Evolutionary conservation across 2,113 vertebrate genomes (phyloP).

Genomic region (Equus przewalskii): DNA sequence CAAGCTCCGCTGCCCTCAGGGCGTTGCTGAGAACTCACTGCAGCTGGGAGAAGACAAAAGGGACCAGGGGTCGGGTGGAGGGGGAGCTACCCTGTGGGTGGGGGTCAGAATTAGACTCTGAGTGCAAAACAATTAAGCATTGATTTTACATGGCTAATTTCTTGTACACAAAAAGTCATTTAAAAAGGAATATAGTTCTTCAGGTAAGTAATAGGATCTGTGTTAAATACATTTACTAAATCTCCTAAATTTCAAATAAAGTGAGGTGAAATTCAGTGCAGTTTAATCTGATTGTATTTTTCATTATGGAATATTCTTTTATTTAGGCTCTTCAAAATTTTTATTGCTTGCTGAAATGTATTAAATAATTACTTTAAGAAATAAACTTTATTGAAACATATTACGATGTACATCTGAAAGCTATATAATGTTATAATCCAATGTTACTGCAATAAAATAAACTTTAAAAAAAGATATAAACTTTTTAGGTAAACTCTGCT

Average conservation of each 20-base stretch:
- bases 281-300: background rate
- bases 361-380: background rate
- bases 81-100: background rate
- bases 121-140: background rate
- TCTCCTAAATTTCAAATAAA: background rate
- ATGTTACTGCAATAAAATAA: too few relatives aligned
- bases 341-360: constrained; percentile 13
- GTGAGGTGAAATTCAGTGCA: background rate
- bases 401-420: too few relatives aligned
- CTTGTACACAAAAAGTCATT: background rate
- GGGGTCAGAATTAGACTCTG: background rate
- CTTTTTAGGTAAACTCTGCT: background rate
- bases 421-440: too few relatives aligned
- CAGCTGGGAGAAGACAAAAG: background rate
- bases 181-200: background rate
- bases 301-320: background rate
- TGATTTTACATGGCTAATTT: background rate
- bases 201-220: background rate
- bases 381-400: background rate
- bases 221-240: background rate
- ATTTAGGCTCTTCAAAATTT: background rate
- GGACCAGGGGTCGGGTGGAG: fast-evolving
- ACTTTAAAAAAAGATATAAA: background rate
- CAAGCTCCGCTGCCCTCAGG: background rate
- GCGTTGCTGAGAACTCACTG: background rate